phyloP scores from a whole-genome alignment of 2,888 invertebrate genomes.

The Linnaemya tessellans region DNA sequence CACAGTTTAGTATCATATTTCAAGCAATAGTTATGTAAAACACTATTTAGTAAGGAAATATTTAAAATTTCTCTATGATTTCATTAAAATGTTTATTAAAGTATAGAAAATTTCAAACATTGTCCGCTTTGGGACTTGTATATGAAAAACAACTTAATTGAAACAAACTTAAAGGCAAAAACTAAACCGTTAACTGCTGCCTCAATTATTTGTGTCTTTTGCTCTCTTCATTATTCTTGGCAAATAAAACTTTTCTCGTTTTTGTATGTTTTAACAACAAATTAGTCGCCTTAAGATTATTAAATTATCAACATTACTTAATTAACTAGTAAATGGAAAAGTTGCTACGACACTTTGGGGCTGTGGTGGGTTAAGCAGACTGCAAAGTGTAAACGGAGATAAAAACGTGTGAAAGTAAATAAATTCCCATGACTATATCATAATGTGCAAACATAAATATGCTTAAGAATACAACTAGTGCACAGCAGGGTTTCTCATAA shows the following conservation, averaged over 20 bases:
- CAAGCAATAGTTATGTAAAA: no score
- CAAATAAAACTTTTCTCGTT: slow-evolving; percentile 42
- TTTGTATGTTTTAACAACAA: slow-evolving; percentile 49
- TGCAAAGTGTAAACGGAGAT: slow-evolving; percentile 5
- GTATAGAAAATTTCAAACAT: no score
- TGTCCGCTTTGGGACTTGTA: no score
- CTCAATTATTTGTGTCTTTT: slow-evolving; percentile 26
- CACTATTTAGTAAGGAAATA: no score
- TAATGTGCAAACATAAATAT: slow-evolving; percentile 23
- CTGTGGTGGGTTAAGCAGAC: neutral
- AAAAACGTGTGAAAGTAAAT: slow-evolving; percentile 42
- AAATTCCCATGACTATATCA: slow-evolving; percentile 30
- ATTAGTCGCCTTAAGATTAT: slow-evolving; percentile 74
- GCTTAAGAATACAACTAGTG: neutral
- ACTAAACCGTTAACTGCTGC: neutral
- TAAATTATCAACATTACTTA: slow-evolving; percentile 78
- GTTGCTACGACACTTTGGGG: slow-evolving; percentile 73
- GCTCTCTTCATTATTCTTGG: neutral
- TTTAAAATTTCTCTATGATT: no score
- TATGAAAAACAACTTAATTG: neutral
- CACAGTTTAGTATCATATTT: no score
- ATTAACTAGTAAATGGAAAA: slow-evolving; percentile 80
- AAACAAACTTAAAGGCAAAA: neutral
- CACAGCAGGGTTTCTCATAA: neutral
- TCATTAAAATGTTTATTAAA: no score